These are phyloP conservation scores for Nycticryphes semicollaris DNA, from an alignment of 2,113 vertebrate species.

Conservation along the genomic window DNA sequence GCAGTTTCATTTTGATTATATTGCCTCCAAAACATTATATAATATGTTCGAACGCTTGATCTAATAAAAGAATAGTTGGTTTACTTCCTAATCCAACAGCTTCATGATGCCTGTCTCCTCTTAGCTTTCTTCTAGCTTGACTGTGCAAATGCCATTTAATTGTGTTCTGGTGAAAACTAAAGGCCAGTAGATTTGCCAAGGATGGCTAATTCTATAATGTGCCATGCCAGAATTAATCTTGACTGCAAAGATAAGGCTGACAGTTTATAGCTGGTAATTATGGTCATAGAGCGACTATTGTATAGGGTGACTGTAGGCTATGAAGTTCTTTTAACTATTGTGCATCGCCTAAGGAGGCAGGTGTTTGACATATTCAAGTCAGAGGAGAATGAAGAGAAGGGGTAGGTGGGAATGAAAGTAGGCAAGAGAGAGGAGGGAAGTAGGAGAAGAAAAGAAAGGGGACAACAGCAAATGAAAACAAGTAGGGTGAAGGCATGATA, in stretches of 20 bases:
- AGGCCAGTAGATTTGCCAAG: conserved; percentile 6
- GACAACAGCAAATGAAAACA: background rate
- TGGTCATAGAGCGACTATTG: background rate
- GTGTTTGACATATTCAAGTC: background rate
- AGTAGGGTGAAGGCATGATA: background rate
- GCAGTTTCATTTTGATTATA: background rate
- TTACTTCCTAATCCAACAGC: conserved; percentile 32
- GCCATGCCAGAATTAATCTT: conserved; percentile 7
- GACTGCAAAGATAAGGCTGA: background rate
- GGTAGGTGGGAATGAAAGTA: background rate
- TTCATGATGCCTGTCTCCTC: conserved; percentile 6
- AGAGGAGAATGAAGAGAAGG: background rate
- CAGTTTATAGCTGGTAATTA: background rate
- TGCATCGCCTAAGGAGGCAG: background rate
- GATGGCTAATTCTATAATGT: conserved; percentile 23
- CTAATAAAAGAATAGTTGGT: background rate
- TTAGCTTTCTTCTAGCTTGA: conserved; percentile 19
- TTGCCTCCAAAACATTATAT: background rate
- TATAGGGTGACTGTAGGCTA: background rate
- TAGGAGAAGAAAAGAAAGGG: background rate
- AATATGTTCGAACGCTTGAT: background rate
- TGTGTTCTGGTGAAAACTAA: conserved; percentile 22
- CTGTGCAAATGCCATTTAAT: conserved; percentile 42
- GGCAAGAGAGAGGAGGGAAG: background rate
- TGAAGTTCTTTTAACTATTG: background rate